phyloP scores from a whole-genome alignment of 2,113 vertebrate genomes.

The Laterallus jamaicensis region DNA sequence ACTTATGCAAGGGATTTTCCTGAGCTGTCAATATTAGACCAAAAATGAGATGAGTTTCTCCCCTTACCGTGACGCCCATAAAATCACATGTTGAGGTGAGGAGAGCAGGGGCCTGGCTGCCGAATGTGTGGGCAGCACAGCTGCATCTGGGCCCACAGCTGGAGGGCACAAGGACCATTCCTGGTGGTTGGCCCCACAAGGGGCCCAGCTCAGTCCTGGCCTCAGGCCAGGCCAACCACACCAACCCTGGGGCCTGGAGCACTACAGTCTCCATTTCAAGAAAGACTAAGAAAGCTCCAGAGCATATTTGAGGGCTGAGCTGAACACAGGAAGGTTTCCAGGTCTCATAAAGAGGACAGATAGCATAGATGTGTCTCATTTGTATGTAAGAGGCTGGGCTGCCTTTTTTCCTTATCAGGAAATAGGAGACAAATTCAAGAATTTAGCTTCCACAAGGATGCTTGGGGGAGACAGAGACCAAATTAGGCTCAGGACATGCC shows the following conservation, averaged over 20 bases:
- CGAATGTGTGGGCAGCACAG: not conserved
- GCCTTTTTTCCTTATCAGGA: constrained; percentile 52
- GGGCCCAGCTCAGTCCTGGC: constrained; percentile 8
- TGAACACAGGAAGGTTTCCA: constrained; percentile 25
- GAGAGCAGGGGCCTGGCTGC: not conserved
- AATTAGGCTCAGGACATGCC: not conserved
- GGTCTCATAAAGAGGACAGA: constrained; percentile 25
- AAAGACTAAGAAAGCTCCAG: constrained; percentile 32
- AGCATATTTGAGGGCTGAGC: constrained; percentile 43
- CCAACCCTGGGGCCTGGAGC: not conserved
- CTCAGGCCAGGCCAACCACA: not conserved
- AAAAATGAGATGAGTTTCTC: not conserved
- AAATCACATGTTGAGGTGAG: accelerated
- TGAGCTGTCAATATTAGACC: not conserved
- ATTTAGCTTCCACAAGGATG: not conserved
- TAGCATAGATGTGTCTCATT: constrained; percentile 14
- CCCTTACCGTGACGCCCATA: too few species aligned
- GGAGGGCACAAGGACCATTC: not conserved
- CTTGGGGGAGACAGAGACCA: not conserved
- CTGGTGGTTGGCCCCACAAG: not conserved
- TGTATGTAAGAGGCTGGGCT: not conserved
- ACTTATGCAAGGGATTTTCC: not conserved
- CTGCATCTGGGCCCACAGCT: not conserved
- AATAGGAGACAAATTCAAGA: not conserved
- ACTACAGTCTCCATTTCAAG: not conserved